Evolutionary conservation across 2,888 invertebrate genomes (phyloP).

Genomic region (Corbicula japonica): DNA sequence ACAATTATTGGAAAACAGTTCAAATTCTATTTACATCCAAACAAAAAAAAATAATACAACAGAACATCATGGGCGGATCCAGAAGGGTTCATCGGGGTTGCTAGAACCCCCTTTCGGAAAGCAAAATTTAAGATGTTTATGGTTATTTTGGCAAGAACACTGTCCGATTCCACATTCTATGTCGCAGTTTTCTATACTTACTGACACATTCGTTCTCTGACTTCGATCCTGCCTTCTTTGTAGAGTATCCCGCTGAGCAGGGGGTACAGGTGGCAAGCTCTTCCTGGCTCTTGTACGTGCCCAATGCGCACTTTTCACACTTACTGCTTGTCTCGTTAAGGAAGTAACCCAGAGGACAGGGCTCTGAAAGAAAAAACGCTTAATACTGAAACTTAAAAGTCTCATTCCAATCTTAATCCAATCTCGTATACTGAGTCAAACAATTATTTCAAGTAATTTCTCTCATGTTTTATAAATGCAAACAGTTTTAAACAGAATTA

Average conservation of each 20-base stretch:
- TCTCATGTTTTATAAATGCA: neutral
- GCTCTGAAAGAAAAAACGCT: slow-evolving; percentile 1
- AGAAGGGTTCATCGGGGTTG: no score
- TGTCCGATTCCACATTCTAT: neutral
- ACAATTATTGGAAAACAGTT: no score
- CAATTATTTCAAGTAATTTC: neutral
- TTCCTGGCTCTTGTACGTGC: neutral
- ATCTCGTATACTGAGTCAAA: neutral
- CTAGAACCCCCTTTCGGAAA: no score
- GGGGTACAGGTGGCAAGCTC: neutral
- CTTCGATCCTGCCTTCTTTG: slow-evolving; percentile 2
- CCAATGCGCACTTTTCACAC: slow-evolving; percentile 1
- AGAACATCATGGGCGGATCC: no score
- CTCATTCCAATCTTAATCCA: neutral
- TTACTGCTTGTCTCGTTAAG: neutral
- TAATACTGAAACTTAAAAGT: neutral
- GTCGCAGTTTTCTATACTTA: neutral
- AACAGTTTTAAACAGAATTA: neutral
- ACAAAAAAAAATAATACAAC: no score
- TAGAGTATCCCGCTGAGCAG: slow-evolving; percentile 7
- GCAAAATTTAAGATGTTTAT: no score
- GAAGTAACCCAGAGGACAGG: slow-evolving; percentile 2
- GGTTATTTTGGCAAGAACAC: neutral
- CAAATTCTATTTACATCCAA: no score
- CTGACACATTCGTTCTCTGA: neutral